Evolutionary conservation across 2,113 vertebrate genomes (phyloP), one percentile per base, ranked within the genome.

Genomic region (Nycticebus coucang): DNA sequence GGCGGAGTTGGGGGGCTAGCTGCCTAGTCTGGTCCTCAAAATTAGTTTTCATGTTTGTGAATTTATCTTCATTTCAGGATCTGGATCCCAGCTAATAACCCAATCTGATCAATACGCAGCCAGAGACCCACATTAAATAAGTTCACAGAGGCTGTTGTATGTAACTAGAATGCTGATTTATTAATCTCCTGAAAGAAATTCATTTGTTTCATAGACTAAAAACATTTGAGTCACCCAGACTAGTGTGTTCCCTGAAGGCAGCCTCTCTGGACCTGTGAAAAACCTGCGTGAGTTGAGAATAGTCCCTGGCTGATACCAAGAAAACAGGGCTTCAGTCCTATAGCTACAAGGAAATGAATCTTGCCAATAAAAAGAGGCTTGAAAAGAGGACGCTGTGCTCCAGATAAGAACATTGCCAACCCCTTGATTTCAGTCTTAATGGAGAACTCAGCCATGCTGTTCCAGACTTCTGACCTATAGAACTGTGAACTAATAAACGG

Each of bases 141-240:
- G 45, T 66, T 89, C 74, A 91, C 26, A 82, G 82, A 57, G 33
- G 57, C 41, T 91, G 22, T 64, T 41, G 60, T 33, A 75, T 69
- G 41, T 60, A 55, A 69, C 79, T 57, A 59, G 35, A 90, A 96
- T 28, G 41, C 4, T 12, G 64, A 88, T 37, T 69, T 75, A 91
- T 75, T 92, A 59, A 92, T 35, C 62, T 93, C 14, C 45, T 62
- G 14, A 94, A 64, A 89, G 64, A 94, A 93, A 95, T 53, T 72
- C 79, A 93, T 24, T 35, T 60, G 59, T 68, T 83, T 33, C 11
- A 24, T 8, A 53, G n/a, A 71, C 71, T 72, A 82, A 50, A 57
- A 78, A 85, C 88, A 91, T n/a, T 59, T 72, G 37, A 91, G 35
- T 50, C 33, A 22, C 60, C 9, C 78, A 68, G 69, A 77, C 2